A percentile compares a stretch with the other conserved stretches of the same genome.
phyloP scores from a whole-genome alignment of 2,888 invertebrate genomes.

The Parnassius apollo region DNA sequence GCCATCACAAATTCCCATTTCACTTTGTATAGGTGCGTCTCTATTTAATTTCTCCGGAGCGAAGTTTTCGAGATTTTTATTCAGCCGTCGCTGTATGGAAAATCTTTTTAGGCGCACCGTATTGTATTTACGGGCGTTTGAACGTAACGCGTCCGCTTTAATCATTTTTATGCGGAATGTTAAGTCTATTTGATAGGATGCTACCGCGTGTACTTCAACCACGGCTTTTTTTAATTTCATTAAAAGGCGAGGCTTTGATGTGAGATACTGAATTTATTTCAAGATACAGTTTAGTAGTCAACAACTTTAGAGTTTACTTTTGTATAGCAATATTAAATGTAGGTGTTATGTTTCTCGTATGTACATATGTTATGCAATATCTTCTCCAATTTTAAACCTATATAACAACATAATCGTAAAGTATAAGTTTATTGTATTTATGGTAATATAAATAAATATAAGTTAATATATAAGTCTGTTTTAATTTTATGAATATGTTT shows the following conservation, averaged over 20 bases:
- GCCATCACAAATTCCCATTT: constrained; percentile 20
- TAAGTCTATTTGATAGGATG: neutral
- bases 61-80: constrained; percentile 14
- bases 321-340: too few relatives aligned
- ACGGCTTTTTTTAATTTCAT: neutral
- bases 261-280: neutral
- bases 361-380: too few relatives aligned
- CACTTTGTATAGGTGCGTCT: constrained; percentile 16
- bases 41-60: constrained; percentile 19
- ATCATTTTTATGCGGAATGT: constrained; percentile 10
- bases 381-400: too few relatives aligned
- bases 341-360: too few relatives aligned
- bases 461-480: too few relatives aligned
- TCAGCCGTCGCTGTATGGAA: constrained; percentile 5
- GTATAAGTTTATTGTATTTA: too few relatives aligned
- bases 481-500: too few relatives aligned
- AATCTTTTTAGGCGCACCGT: constrained; percentile 9
- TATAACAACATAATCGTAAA: too few relatives aligned
- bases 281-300: too few relatives aligned
- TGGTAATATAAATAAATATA: too few relatives aligned
- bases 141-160: constrained; percentile 7
- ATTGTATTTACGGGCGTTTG: constrained; percentile 4
- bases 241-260: neutral
- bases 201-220: neutral
- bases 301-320: too few relatives aligned